Percentiles rank a stretch among this genome's conserved stretches.
These are phyloP conservation scores for Anarrhichthys ocellatus DNA, from an alignment of 2,113 vertebrate species.

Conservation along the genomic window DNA sequence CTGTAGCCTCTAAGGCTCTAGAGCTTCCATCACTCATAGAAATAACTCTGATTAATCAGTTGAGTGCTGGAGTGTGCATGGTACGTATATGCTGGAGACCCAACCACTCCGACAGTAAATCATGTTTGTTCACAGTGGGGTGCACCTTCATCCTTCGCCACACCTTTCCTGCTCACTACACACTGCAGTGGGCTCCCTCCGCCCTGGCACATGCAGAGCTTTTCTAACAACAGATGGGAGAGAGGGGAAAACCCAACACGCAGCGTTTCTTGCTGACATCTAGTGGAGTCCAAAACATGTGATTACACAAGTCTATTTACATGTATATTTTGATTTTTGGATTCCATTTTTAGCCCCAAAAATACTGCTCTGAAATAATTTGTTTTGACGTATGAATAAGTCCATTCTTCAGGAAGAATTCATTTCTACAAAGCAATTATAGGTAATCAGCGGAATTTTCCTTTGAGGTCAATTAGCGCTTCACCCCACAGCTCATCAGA, in stretches of 20 bases:
- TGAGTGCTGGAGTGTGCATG: slow-evolving; percentile 69
- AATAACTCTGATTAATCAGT: slow-evolving; percentile 79
- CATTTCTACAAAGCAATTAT: slow-evolving; percentile 5
- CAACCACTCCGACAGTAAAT: slow-evolving; percentile 69
- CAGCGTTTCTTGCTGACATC: slow-evolving; percentile 66
- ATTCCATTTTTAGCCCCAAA: background rate
- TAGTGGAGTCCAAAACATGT: slow-evolving; percentile 62
- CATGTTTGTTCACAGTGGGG: slow-evolving; percentile 61
- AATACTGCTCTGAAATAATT: background rate
- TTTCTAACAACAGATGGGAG: slow-evolving; percentile 63
- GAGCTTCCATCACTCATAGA: slow-evolving; percentile 74
- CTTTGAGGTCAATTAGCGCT: slow-evolving; percentile 36
- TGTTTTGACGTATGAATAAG: background rate
- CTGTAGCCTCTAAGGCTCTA: slow-evolving; percentile 33
- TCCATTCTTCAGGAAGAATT: background rate
- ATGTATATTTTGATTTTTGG: background rate
- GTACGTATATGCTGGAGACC: slow-evolving; percentile 42
- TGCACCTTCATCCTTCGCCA: slow-evolving; percentile 53
- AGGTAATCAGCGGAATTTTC: slow-evolving; percentile 24
- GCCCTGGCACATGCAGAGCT: slow-evolving; percentile 53
- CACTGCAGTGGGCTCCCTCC: slow-evolving; percentile 63
- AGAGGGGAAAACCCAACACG: slow-evolving; percentile 59
- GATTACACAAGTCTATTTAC: slow-evolving; percentile 26
- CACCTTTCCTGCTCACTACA: slow-evolving; percentile 44
- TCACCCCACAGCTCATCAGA: slow-evolving; percentile 35